Evolutionary conservation across 1,140 invertebrate genomes (phyloP), one percentile per base, ranked within the genome.

Genomic region (Armadillidium nasatum): DNA sequence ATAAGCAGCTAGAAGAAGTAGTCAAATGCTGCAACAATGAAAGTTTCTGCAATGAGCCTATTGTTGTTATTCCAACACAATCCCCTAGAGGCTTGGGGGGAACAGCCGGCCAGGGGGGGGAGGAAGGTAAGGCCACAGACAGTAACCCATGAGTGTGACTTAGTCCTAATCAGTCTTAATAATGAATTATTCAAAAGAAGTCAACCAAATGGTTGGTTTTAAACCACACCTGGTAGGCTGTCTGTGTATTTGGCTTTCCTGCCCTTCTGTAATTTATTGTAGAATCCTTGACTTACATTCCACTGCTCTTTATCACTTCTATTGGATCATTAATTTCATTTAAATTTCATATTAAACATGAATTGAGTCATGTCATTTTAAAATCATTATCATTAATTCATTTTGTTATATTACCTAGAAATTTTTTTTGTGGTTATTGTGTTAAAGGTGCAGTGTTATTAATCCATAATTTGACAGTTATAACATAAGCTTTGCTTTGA

Each of bases 21-120:
- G 22, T 75, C n/a, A 43, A 68, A 44, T 75, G 73, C 60, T 75
- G 73, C 54, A 46, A 54, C 33, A 43, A 67, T 10, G 21, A 22
- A 22, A 60, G 67, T 43, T 75, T 75, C 54, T 75, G 73, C 73
- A 75, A 75, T 54, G 33, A 19, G 66, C 73, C 54, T 43, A 67
- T 45, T 75, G 54, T 15, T 13, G 50, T 19, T 19, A 60, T 60
- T 60, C 50, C 50, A 13, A 60, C 50, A 13, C 50, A 13, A 15
- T 60, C 50, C 50, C 50, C 50, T 60, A 19, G 50, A 15, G 50
- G 50, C 50, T 60, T 19, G 50, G 50, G 50, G 50, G 50, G 50
- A 60, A 60, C 50, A 60, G 50, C 50, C 50, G 50, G 50, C 50
- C 50, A 60, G 50, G 50, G 50, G 50, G 50, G 50, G 11, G 50